Evolutionary conservation across 2,888 invertebrate species (phyloP).

Genomic region (Xanthostigma xanthostigma): DNA sequence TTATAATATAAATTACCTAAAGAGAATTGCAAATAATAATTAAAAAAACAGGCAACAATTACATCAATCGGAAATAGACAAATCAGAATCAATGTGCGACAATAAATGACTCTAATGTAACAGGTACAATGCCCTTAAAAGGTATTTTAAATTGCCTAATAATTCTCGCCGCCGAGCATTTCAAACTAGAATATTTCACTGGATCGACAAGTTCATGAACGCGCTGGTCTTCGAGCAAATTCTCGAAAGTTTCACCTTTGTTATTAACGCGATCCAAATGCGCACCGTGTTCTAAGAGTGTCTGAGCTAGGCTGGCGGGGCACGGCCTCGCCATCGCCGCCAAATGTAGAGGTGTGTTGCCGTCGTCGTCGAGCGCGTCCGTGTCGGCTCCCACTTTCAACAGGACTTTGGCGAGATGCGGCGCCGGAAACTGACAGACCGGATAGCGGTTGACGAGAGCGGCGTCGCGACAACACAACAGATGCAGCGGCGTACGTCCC

Average conservation of each 20-base stretch:
- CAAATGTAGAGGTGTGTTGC: constrained; percentile 79
- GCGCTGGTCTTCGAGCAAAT: constrained; percentile 46
- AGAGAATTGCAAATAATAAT: too few species aligned
- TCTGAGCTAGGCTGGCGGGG: constrained; percentile 52
- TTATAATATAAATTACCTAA: too few species aligned
- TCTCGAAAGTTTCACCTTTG: constrained; percentile 59
- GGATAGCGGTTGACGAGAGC: constrained; percentile 51
- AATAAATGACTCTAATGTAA: constrained; percentile 62
- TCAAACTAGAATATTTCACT: constrained; percentile 61
- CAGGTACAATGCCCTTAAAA: constrained; percentile 55
- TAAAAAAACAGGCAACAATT: too few species aligned
- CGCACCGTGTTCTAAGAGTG: constrained; percentile 65
- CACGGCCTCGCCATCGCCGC: constrained; percentile 60
- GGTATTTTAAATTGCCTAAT: constrained; percentile 56
- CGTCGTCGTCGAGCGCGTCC: constrained; percentile 62
- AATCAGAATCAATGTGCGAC: constrained; percentile 23
- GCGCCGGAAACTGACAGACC: constrained; percentile 54
- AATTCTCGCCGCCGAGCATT: constrained; percentile 73
- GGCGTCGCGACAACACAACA: constrained; percentile 69
- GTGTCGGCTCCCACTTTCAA: constrained; percentile 72
- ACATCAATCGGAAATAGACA: too few species aligned
- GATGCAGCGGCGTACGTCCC: constrained; percentile 60
- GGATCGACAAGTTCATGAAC: constrained; percentile 57
- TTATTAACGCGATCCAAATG: constrained; percentile 72
- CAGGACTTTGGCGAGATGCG: constrained; percentile 54